Evolutionary conservation across 2,797 vertebrate species (phyloP).

Genomic region (Oceanodroma leucorhoa): DNA sequence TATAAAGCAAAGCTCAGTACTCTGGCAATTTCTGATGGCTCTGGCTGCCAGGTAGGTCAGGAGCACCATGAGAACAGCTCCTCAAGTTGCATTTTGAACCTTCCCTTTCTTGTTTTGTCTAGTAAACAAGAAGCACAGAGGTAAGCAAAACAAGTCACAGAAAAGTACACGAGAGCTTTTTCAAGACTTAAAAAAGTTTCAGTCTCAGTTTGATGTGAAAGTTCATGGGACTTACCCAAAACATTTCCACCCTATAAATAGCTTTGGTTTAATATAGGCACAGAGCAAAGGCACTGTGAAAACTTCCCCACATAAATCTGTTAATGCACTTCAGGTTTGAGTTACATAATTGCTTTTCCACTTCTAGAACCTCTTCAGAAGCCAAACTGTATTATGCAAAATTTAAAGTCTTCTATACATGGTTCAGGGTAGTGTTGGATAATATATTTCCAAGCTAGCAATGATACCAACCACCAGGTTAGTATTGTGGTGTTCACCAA

Average conservation of each 20-base stretch:
- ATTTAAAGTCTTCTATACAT: not conserved
- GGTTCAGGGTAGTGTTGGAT: not conserved
- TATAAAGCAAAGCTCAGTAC: not conserved
- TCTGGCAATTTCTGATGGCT: not conserved
- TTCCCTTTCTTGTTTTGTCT: not conserved
- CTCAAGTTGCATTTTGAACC: not conserved
- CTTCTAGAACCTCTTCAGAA: not conserved
- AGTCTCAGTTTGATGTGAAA: slow-evolving; percentile 25
- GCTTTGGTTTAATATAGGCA: slow-evolving; percentile 21
- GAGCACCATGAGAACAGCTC: not conserved
- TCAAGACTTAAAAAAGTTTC: not conserved
- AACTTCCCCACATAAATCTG: not conserved
- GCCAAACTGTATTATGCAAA: not conserved
- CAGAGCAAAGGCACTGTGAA: slow-evolving; percentile 1
- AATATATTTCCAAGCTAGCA: not conserved
- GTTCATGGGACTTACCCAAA: slow-evolving; percentile 45
- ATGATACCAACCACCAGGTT: not conserved
- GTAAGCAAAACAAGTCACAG: slow-evolving; percentile 13
- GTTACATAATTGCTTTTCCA: not conserved
- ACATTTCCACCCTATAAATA: slow-evolving; percentile 48
- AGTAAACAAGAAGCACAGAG: not conserved
- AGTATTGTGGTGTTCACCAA: not conserved
- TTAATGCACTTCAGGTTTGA: not conserved
- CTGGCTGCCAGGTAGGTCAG: not conserved
- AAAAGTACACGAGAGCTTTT: not conserved